phyloP scores from a whole-genome alignment of 2,888 invertebrate genomes.

The Scaptomyza tumidula region DNA sequence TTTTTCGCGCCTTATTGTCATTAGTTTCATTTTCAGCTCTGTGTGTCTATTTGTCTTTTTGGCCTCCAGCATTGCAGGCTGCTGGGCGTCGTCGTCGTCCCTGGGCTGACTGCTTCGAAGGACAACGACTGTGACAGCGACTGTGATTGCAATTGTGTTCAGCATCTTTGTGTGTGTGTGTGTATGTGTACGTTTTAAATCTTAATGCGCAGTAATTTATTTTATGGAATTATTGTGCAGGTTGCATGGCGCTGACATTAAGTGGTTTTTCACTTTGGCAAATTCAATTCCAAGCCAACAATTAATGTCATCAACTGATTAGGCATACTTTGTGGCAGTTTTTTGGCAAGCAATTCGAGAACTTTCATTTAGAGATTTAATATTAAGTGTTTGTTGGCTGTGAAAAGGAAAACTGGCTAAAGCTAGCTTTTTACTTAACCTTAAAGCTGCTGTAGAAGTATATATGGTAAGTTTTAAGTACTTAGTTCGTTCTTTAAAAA shows the following conservation, averaged over 20 bases:
- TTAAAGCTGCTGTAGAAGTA: too few relatives aligned
- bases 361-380: not conserved
- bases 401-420: not conserved
- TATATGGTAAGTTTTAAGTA: too few relatives aligned
- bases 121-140: conserved; percentile 56
- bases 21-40: conserved; percentile 37
- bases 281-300: conserved; percentile 39
- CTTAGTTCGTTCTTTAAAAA: too few relatives aligned
- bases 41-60: conserved; percentile 20
- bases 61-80: conserved; percentile 66
- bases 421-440: too few relatives aligned
- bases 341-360: not conserved
- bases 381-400: not conserved
- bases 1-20: conserved; percentile 69
- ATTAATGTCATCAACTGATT: conserved; percentile 22
- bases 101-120: conserved; percentile 54
- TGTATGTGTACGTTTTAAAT: conserved; percentile 29
- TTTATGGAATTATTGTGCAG: conserved; percentile 44
- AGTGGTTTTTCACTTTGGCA: conserved; percentile 45
- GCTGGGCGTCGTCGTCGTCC: conserved; percentile 56
- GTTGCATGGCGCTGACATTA: conserved; percentile 31
- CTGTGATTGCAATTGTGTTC: conserved; percentile 6
- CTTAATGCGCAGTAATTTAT: conserved; percentile 71
- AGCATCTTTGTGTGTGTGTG: conserved; percentile 5
- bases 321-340: not conserved